phyloP scores from a whole-genome alignment of 2,888 invertebrate species.

The Mythimna loreyi region DNA sequence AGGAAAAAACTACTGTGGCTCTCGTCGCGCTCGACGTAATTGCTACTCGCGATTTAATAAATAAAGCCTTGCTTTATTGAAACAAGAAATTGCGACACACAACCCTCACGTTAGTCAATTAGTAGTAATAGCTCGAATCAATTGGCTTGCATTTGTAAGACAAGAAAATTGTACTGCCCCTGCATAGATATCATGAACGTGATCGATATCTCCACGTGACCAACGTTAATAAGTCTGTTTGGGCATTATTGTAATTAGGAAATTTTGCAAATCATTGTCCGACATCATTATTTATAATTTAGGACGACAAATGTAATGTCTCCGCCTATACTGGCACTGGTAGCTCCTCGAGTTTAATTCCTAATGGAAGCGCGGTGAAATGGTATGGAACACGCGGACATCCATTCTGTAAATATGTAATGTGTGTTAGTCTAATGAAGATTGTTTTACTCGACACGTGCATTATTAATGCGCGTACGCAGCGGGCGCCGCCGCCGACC shows the following conservation, averaged over 20 bases:
- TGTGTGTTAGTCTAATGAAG: slow-evolving; percentile 89
- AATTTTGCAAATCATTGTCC: slow-evolving; percentile 85
- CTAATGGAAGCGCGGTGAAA: slow-evolving; percentile 76
- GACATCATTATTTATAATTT: slow-evolving; percentile 83
- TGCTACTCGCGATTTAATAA: slow-evolving; percentile 76
- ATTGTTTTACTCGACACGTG: slow-evolving; percentile 87
- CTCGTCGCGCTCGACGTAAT: slow-evolving; percentile 73
- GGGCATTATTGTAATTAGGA: slow-evolving; percentile 80
- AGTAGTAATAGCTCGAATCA: slow-evolving; percentile 76
- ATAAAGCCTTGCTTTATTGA: slow-evolving; percentile 81
- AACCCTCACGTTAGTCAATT: slow-evolving; percentile 78
- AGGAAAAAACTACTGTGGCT: slow-evolving; percentile 70
- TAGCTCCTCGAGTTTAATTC: slow-evolving; percentile 72
- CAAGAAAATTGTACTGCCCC: slow-evolving; percentile 69
- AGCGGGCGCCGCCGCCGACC: slow-evolving; percentile 79
- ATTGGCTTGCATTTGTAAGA: slow-evolving; percentile 76
- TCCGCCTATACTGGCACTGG: slow-evolving; percentile 55
- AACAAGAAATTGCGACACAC: slow-evolving; percentile 84
- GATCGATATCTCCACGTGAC: slow-evolving; percentile 70
- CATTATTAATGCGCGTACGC: slow-evolving; percentile 91
- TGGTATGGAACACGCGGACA: slow-evolving; percentile 68
- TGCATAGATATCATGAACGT: slow-evolving; percentile 53
- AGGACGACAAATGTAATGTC: slow-evolving; percentile 67
- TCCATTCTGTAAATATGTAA: slow-evolving; percentile 80
- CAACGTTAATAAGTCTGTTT: slow-evolving; percentile 62